A percentile compares a stretch with the other conserved stretches of the same genome.
These are phyloP conservation scores for Brevipalpus yothersi DNA, from an alignment of 1,140 invertebrate genomes.

Conservation along the genomic window DNA sequence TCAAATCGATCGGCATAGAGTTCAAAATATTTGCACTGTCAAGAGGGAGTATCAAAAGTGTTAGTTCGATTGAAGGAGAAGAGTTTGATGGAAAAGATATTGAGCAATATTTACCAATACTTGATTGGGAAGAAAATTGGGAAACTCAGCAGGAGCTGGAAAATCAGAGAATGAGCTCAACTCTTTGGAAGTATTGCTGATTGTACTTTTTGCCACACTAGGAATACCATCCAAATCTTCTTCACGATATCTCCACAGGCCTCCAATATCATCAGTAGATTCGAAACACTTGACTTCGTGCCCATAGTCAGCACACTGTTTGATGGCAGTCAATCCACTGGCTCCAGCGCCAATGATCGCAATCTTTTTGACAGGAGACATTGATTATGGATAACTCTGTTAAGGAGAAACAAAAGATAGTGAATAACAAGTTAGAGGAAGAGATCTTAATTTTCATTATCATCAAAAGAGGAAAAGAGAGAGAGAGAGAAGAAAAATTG, in stretches of 20 bases:
- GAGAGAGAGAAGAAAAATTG: no score
- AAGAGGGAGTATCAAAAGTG: background rate
- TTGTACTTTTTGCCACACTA: conserved; percentile 13
- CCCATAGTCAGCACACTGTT: conserved; percentile 12
- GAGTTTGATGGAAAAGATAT: background rate
- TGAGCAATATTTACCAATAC: conserved; percentile 15
- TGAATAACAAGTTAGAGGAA: no score
- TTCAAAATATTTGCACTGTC: conserved; percentile 18
- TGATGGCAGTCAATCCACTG: conserved; percentile 11
- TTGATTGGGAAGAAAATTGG: conserved; percentile 23
- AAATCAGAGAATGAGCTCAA: conserved; percentile 19
- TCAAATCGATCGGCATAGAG: conserved; percentile 21
- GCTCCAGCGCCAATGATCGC: conserved; percentile 22
- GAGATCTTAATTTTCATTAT: no score
- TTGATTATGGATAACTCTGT: no score
- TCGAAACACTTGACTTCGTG: conserved; percentile 24
- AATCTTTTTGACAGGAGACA: conserved; percentile 9
- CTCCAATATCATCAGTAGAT: conserved; percentile 22
- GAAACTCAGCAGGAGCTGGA: conserved; percentile 21
- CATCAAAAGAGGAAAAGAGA: no score
- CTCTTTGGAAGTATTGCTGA: conserved; percentile 15
- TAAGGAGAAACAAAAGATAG: no score
- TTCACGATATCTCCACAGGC: conserved; percentile 26
- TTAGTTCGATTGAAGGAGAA: background rate
- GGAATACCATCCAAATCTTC: conserved; percentile 16